Base-by-base conservation (phyloP, 2,113 vertebrate species). In the Protomyctophum bolini region DNA sequence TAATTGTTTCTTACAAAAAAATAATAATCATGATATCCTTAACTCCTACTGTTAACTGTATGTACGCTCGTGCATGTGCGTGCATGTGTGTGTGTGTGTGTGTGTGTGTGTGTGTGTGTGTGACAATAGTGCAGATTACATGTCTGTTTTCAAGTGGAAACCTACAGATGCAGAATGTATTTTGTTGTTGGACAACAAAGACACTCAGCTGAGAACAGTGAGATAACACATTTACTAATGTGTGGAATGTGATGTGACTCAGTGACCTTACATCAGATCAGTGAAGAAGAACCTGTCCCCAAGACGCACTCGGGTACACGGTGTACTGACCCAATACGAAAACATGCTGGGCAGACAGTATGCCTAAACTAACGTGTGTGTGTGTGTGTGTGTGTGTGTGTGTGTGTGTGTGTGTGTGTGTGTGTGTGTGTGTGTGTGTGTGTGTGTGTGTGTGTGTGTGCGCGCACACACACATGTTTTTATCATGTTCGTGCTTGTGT, bases 371-470 rank as follows among this genome's bases (percentile, higher is more conserved):
- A 3, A 11, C 10, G 29, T 51, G 47, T 70, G 6, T 69, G 54
- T 58, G 7, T 47, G 12, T 59, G 21, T 70, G 56, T 66, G 21
- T 63, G 50, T 60, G 14, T 70, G 54, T 65, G 60, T 58, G 63
- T 49, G 46, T 49, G 61, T 21, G 21, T 21, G 21, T 21, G 21
- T 21, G 21, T 21, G 21, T 21, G 21, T 54, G 29, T 51, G 47
- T 70, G 6, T 69, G 54, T 58, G 7, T 47, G 12, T 59, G 21
- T 70, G 56, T 66, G 21, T 63, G 50, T 60, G 14, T 70, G 54
- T 65, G 60, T 58, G 63, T 49, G 46, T 49, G 61, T 21, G 21
- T 21, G 21, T 21, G 21, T 21, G 21, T 21, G 21, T 21, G 21
- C 21, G 21, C 21, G 21, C 21, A 2, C 21, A 2, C 21, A 2